These are phyloP conservation scores for Pollicipes pollicipes DNA, from an alignment of 1,140 invertebrate species.

Conservation along the genomic window DNA sequence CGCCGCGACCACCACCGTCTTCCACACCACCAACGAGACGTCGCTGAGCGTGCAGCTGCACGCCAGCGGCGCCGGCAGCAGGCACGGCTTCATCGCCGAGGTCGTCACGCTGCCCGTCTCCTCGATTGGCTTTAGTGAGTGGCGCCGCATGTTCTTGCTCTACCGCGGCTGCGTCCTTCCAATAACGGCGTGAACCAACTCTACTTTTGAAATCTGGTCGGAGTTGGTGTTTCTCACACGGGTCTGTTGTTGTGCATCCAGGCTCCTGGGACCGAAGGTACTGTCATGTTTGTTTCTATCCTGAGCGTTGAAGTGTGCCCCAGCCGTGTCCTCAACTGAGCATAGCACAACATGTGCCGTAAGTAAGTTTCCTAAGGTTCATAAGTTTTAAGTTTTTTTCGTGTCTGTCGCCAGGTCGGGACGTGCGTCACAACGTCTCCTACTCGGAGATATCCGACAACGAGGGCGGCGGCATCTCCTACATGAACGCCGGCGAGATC, in stretches of 20 bases:
- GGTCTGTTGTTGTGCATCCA: too few species aligned
- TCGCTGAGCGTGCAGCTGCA: slow-evolving; percentile 81
- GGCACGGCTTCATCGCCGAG: slow-evolving; percentile 96
- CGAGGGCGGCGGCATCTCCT: slow-evolving; percentile 67
- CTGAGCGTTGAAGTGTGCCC: too few species aligned
- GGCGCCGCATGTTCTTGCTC: slow-evolving; percentile 5
- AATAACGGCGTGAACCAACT: too few species aligned
- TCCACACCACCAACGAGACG: slow-evolving; percentile 52
- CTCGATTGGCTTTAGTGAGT: slow-evolving; percentile 68
- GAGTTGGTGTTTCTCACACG: too few species aligned
- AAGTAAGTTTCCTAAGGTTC: too few species aligned
- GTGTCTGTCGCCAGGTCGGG: slow-evolving; percentile 51
- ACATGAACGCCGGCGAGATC: slow-evolving; percentile 82
- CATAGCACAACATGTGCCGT: too few species aligned
- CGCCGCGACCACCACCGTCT: slow-evolving; percentile 41
- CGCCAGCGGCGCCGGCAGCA: slow-evolving; percentile 76
- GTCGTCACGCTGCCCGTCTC: slow-evolving; percentile 85
- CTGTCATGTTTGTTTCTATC: too few species aligned
- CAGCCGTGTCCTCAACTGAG: too few species aligned
- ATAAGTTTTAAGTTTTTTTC: not conserved
- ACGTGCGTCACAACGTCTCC: slow-evolving; percentile 78
- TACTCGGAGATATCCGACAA: slow-evolving; percentile 67
- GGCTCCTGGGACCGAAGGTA: too few species aligned
- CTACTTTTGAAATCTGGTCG: too few species aligned
- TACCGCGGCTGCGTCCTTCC: too few species aligned